These are phyloP conservation scores for Corapipo altera DNA, from an alignment of 2,113 vertebrate species.

Conservation along the genomic window DNA sequence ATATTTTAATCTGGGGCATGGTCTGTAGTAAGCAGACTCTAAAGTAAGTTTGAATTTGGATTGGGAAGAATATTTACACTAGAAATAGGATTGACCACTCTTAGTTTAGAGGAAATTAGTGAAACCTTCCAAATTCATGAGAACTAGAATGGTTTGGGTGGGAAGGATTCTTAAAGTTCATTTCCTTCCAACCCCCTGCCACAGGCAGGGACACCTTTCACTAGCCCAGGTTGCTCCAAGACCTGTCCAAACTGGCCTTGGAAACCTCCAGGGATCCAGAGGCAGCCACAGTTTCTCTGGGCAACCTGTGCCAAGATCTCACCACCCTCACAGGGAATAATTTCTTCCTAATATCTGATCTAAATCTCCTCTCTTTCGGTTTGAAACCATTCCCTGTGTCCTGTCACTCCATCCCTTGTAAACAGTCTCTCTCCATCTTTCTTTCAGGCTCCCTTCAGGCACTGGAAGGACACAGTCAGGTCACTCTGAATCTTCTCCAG, in stretches of 20 bases:
- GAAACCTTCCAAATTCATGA: not conserved
- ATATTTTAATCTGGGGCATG: not conserved
- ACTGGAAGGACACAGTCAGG: rapidly evolving
- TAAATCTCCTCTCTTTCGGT: not conserved
- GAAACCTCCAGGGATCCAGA: not conserved
- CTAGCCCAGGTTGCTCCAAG: not conserved
- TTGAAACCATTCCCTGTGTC: not conserved
- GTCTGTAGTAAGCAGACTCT: not conserved
- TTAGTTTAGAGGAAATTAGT: not conserved
- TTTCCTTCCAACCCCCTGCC: not conserved
- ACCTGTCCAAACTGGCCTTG: rapidly evolving
- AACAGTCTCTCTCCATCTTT: not conserved
- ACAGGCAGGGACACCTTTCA: not conserved
- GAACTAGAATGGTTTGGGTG: not conserved
- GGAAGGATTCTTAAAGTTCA: not conserved
- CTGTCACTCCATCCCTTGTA: not conserved
- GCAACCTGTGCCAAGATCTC: not conserved
- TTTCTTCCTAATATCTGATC: too few relatives aligned
- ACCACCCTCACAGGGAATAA: rapidly evolving
- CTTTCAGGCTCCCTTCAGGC: not conserved
- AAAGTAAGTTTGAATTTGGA: not conserved
- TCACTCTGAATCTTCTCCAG: not conserved
- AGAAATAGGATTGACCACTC: not conserved
- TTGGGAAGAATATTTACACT: not conserved
- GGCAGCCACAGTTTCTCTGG: not conserved